Evolutionary conservation across 2,888 invertebrate species (phyloP).

Genomic region (Lepeophtheirus nordmannii): DNA sequence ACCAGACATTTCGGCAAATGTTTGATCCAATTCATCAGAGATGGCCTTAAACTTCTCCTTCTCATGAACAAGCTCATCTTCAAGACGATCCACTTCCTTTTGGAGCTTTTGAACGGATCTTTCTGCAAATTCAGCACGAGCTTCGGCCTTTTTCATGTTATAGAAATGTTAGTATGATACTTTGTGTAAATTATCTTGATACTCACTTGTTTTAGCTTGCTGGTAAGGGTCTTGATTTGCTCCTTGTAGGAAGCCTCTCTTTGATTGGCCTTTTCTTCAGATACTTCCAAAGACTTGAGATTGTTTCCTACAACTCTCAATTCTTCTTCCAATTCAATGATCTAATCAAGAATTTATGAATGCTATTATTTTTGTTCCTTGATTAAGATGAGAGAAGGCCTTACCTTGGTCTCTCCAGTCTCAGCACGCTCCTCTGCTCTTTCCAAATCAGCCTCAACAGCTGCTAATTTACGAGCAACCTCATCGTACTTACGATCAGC

Average conservation of each 20-base stretch:
- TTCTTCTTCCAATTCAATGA: constrained; percentile 47
- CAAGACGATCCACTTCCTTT: constrained; percentile 99
- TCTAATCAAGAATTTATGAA: constrained; percentile 39
- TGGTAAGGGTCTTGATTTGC: constrained; percentile 96
- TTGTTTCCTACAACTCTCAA: constrained; percentile 48
- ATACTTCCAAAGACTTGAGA: constrained; percentile 47
- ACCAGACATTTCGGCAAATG: constrained; percentile 89
- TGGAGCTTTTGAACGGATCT: constrained; percentile 99
- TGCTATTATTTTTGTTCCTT: not conserved
- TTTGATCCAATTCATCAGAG: constrained; percentile 90
- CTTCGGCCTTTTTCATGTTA: constrained; percentile 68
- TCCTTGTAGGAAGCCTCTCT: constrained; percentile 99
- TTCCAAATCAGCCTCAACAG: constrained; percentile 46
- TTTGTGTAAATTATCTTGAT: not conserved
- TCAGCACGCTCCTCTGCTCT: constrained; percentile 45
- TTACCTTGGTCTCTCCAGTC: constrained; percentile 39
- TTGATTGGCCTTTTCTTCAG: constrained; percentile 74
- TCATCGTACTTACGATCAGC: constrained; percentile 99
- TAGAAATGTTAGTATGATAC: too few relatives aligned
- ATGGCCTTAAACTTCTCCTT: constrained; percentile 86
- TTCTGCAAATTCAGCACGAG: constrained; percentile 99
- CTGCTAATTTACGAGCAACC: constrained; percentile 48
- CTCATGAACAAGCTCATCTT: constrained; percentile 64
- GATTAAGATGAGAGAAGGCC: not conserved
- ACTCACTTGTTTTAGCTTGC: constrained; percentile 92